Evolutionary conservation across 1,140 invertebrate species (phyloP).

Genomic region (Drosophila leontia): DNA sequence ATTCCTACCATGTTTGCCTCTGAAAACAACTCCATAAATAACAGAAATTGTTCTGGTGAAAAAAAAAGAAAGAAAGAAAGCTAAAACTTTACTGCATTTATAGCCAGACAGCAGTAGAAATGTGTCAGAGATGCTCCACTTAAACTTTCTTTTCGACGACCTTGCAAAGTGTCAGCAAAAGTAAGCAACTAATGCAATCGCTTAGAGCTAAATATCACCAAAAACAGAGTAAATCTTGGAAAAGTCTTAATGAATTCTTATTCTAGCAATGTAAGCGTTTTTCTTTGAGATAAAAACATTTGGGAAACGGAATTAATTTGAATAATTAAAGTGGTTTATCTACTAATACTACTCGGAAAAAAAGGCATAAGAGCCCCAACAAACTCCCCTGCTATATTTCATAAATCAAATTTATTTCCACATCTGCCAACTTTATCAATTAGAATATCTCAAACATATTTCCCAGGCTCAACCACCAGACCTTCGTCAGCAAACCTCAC

Average conservation of each 20-base stretch:
- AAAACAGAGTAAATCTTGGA: not conserved
- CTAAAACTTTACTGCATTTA: slow-evolving; percentile 35
- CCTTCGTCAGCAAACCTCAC: slow-evolving; percentile 33
- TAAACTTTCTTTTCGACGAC: slow-evolving; percentile 45
- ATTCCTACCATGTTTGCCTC: slow-evolving; percentile 30
- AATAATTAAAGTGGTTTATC: not conserved
- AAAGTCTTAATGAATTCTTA: slow-evolving; percentile 12
- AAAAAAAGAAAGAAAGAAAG: slow-evolving; percentile 3
- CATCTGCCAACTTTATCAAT: slow-evolving; percentile 31
- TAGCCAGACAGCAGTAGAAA: slow-evolving; percentile 16
- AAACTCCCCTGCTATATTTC: not conserved
- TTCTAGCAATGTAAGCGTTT: not conserved
- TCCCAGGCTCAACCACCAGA: not conserved
- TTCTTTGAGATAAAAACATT: not conserved
- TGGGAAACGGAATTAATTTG: slow-evolving; percentile 1
- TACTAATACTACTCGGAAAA: not conserved
- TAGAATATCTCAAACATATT: slow-evolving; percentile 34
- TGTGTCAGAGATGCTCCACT: slow-evolving; percentile 44
- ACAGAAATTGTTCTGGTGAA: slow-evolving; percentile 31
- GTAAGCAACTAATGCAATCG: slow-evolving; percentile 22
- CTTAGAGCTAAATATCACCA: slow-evolving; percentile 13
- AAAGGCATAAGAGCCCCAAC: not conserved
- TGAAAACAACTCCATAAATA: slow-evolving; percentile 74
- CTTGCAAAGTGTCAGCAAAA: slow-evolving; percentile 40
- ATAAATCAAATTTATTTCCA: slow-evolving; percentile 12